A percentile compares a stretch with the other conserved stretches of the same genome.
Conservation (phyloP, 2,888 invertebrate genomes). For the Rhyacophila evoluta region DNA sequence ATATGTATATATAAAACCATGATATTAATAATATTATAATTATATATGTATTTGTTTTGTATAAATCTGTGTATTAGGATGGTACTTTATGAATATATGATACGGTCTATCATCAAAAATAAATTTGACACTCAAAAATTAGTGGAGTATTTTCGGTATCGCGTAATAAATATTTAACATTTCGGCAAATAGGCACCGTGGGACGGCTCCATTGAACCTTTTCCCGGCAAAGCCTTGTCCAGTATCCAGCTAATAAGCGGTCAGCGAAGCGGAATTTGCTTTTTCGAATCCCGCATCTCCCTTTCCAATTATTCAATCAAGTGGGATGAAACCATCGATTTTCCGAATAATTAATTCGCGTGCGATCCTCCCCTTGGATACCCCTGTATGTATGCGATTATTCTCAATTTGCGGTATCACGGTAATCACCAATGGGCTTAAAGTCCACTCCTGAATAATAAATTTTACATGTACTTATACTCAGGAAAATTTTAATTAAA, state of each 20-base stretch:
- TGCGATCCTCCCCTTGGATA: neutral
- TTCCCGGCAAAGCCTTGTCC: neutral
- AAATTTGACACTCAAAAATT: no score
- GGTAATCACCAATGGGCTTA: neutral
- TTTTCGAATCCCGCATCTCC: neutral
- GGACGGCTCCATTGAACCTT: neutral
- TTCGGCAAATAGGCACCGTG: neutral
- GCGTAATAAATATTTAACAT: neutral
- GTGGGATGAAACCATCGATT: conserved; percentile 7
- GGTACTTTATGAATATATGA: no score
- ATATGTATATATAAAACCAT: no score
- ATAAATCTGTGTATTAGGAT: no score
- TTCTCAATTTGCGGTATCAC: neutral
- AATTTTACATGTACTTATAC: no score
- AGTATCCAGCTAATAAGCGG: conserved; percentile 1
- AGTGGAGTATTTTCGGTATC: no score
- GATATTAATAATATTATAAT: no score
- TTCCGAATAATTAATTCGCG: conserved; percentile 13
- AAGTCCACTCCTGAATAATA: neutral
- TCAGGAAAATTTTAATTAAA: no score
- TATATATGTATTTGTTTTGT: no score
- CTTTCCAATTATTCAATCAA: conserved; percentile 18
- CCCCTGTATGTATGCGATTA: neutral
- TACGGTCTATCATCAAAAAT: no score
- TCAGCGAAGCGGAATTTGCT: conserved; percentile 5